Evolutionary conservation across 2,113 vertebrate genomes (phyloP).

Genomic region (Actenoides lindsayi): DNA sequence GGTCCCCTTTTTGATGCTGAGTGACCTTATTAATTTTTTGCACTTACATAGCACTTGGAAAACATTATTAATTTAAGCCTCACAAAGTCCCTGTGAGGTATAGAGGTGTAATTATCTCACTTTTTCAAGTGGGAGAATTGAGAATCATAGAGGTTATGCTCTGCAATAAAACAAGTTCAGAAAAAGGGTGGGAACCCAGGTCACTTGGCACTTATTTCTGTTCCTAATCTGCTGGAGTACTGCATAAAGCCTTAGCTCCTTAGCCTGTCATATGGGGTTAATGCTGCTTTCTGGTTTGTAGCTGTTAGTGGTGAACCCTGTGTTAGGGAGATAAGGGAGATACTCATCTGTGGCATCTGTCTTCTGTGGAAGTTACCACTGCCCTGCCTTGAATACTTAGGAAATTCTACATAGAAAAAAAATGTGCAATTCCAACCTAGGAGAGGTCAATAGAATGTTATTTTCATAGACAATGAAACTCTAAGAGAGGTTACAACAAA

Average conservation of each 20-base stretch:
- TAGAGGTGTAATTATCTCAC: constrained; percentile 31
- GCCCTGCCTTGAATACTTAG: not conserved
- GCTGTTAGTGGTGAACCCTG: not conserved
- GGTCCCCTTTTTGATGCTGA: not conserved
- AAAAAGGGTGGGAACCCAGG: not conserved
- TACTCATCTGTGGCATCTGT: not conserved
- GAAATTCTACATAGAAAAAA: not conserved
- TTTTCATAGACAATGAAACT: not conserved
- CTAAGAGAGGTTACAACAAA: not conserved
- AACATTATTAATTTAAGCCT: constrained; percentile 36
- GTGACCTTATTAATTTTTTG: constrained; percentile 33
- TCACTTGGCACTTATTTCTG: not conserved
- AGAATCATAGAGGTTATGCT: not conserved
- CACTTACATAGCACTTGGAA: constrained; percentile 9
- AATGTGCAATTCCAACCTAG: not conserved
- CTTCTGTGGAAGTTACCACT: not conserved
- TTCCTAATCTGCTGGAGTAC: not conserved
- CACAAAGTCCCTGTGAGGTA: not conserved
- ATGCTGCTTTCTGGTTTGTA: not conserved
- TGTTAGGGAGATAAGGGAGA: not conserved
- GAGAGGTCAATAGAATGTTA: not conserved
- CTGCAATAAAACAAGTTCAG: constrained; percentile 27
- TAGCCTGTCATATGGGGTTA: not conserved
- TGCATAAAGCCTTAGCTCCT: not conserved
- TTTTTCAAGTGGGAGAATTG: constrained; percentile 11